Evolutionary conservation across 2,888 invertebrate genomes (phyloP).

Genomic region (Drosophila siamana): DNA sequence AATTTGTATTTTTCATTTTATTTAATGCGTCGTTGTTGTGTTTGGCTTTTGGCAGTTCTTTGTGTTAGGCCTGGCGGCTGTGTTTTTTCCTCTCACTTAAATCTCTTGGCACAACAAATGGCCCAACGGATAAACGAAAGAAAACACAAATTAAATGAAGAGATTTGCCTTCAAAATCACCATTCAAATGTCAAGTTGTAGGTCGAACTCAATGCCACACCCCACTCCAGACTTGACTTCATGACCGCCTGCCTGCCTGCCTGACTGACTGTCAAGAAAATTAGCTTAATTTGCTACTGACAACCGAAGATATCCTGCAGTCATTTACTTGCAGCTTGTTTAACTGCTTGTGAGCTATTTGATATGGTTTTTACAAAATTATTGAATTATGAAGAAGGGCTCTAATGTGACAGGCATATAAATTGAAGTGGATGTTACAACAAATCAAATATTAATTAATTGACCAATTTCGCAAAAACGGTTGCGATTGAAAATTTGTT

Average conservation of each 20-base stretch:
- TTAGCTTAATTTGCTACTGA: constrained; percentile 18
- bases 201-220: constrained; percentile 39
- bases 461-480: neutral
- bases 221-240: constrained; percentile 10
- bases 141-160: constrained; percentile 48
- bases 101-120: constrained; percentile 49
- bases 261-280: constrained; percentile 17
- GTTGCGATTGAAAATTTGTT: neutral
- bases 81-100: constrained; percentile 11
- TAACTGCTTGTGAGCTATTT: neutral
- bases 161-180: constrained; percentile 57
- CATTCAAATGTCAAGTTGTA: constrained; percentile 62
- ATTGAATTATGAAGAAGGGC: neutral
- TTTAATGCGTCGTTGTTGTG: constrained; percentile 39
- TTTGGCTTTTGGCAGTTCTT: constrained; percentile 39
- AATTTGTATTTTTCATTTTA: constrained; percentile 44
- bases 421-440: neutral
- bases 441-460: neutral
- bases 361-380: neutral
- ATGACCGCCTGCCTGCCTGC: constrained; percentile 9
- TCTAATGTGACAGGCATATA: neutral
- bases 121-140: constrained; percentile 50
- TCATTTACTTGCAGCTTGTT: neutral
- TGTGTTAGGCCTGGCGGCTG: constrained; percentile 23
- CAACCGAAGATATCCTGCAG: neutral